phyloP scores from a whole-genome alignment of 23 tunicate species.

The Ascidia mentula region DNA sequence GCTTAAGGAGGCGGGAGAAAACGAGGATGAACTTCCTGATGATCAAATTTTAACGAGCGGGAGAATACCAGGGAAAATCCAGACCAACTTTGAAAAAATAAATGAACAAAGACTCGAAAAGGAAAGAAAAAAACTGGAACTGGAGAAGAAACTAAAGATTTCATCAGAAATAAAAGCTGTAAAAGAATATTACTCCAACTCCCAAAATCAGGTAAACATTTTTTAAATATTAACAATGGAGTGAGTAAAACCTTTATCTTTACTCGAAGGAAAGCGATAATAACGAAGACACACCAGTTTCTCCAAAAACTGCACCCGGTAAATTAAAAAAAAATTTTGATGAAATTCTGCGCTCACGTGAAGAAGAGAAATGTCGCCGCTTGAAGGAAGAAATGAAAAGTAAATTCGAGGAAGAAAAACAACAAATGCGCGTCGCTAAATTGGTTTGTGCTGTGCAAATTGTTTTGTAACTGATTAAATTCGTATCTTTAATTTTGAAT shows the following conservation, averaged over 20 bases:
- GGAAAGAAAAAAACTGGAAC: slow-evolving; percentile 43
- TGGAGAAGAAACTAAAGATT: slow-evolving; percentile 46
- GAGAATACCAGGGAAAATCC: slow-evolving; percentile 60
- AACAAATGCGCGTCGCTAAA: slow-evolving; percentile 44
- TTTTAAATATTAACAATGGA: not conserved
- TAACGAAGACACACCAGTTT: not conserved
- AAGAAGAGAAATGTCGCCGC: slow-evolving; percentile 29
- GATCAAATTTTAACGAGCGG: not conserved
- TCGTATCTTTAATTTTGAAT: not conserved
- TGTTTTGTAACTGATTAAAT: no score
- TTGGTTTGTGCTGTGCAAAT: slow-evolving; percentile 28
- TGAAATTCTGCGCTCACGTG: slow-evolving; percentile 47
- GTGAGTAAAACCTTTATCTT: not conserved
- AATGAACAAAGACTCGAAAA: slow-evolving; percentile 52
- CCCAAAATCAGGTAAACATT: not conserved
- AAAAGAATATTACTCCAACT: slow-evolving; percentile 29
- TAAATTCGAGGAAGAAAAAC: slow-evolving; percentile 69
- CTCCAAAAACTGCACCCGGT: slow-evolving; percentile 16
- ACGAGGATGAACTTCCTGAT: slow-evolving; percentile 21
- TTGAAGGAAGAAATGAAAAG: slow-evolving; percentile 29
- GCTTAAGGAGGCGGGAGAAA: slow-evolving; percentile 14
- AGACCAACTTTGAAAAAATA: slow-evolving; percentile 48
- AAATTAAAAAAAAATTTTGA: slow-evolving; percentile 56
- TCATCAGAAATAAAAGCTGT: slow-evolving; percentile 47
- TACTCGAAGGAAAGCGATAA: not conserved